Evolutionary conservation across 2,797 vertebrate species (phyloP), one percentile per base, ranked within the genome.

Genomic region (Orestias chungarensis): DNA sequence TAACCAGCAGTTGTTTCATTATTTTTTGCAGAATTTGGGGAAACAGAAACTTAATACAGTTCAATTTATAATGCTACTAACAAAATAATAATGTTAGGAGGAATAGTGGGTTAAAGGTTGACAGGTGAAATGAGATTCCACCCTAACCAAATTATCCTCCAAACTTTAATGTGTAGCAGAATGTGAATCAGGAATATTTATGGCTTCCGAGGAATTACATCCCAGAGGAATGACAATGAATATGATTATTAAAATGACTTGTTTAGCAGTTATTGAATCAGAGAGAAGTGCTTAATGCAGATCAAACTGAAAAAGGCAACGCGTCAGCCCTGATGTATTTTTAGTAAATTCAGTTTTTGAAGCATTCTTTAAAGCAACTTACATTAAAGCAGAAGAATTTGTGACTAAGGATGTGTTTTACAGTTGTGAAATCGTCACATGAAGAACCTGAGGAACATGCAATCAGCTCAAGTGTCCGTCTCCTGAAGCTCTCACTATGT

Each of bases 211-310:
- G 88, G 90, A 90, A 73, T 82, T 75, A 82, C 80, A 86, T 90
- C 90, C 86, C 86, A 85, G 80, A 89, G 89, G 90, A 88, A 85
- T 76, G 67, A 71, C 69, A 77, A 71, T 84, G 80, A 88, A 87
- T 91, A 88, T 88, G 84, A 92, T 91, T 90, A 93, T 88, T 90
- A 78, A 84, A 87, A 70, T 46, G 43, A 91, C 85, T 89, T 91
- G 74, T 52, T 85, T 83, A 84, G 87, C 86, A 79, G 90, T 87
- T 91, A 92, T 92, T 91, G 92, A 93, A 91, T 93, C 84, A 89
- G 82, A 90, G 84, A 84, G 68, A 90, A 88, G 85, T 88, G 86
- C 87, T 92, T 89, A 89, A 93, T 86, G 66, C 87, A 89, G 88
- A 93, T 93, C 91, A 92, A 90, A 87, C 80, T 81, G 69, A 50